Base-by-base conservation (phyloP, 2,113 vertebrate species). In the Oenanthe melanoleuca region DNA sequence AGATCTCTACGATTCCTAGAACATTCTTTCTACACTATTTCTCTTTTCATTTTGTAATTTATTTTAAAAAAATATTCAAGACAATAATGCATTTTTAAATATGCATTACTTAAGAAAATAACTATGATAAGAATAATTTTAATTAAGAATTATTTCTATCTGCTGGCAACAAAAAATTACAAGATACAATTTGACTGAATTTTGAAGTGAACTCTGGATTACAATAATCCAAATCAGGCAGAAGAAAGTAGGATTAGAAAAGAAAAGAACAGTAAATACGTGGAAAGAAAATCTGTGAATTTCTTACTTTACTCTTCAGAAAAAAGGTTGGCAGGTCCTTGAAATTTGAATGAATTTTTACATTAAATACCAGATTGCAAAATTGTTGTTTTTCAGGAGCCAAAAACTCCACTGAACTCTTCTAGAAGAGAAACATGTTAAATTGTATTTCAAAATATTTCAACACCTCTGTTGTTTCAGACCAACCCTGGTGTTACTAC, bases 371-470 rank as follows among this genome's bases (percentile, higher is more conserved):
- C 11, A 47, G 40, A 37, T 12, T 91, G 49, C 49, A 80, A 92
- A 49, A 82, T 0, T 70, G 40, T 49, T 63, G 44, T 40, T 17
- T 45, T 60, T 87, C 61, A 87, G 63, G 38, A 86, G 38, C 69
- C 70, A 92, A 95, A 94, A 40, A 22, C 4, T 50, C 59, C 65
- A 94, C 47, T 16, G 77, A 91, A 89, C 80, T 86, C 50, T 84
- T 93, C 66, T 63, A 61, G 59, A 93, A 89, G 44, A 91, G 74
- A 88, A 67, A 88, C 24, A 9, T 19, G 40, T 52, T 95, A 92
- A 91, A 93, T 61, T n/a, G 33, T 92, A 92, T 92, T 96, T 96
- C 67, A 85, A 86, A 94, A 61, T 81, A 97, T 93, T 96, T 97
- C 75, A 93, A 81, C 89, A 22, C 42, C 53, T 95, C 84, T 69